Evolutionary conservation across 2,888 invertebrate species (phyloP).

Genomic region (Thalpophila matura): DNA sequence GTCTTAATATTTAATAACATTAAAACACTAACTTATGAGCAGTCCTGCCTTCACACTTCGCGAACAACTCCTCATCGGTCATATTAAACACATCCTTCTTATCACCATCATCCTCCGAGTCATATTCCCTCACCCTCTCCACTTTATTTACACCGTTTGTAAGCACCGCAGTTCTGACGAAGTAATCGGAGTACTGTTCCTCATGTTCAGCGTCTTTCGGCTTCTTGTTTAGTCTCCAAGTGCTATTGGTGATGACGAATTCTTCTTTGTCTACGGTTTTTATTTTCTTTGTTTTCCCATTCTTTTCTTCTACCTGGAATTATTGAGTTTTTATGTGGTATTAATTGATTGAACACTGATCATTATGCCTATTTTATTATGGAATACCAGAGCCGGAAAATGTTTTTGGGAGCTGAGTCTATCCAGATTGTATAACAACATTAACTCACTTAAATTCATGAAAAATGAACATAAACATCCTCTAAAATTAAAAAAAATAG

Average conservation of each 20-base stretch:
- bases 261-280: constrained; percentile 76
- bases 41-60: constrained; percentile 95
- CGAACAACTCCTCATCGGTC: constrained; percentile 95
- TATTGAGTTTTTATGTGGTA: not conserved
- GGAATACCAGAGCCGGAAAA: too few relatives aligned
- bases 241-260: constrained; percentile 83
- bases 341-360: not conserved
- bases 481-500: too few relatives aligned
- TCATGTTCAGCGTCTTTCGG: constrained; percentile 62
- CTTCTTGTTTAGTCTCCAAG: constrained; percentile 80
- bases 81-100: constrained; percentile 81
- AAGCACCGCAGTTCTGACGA: constrained; percentile 81
- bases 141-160: constrained; percentile 75
- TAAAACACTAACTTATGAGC: constrained; percentile 93
- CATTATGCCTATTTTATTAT: too few relatives aligned
- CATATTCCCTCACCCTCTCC: constrained; percentile 73
- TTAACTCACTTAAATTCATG: too few relatives aligned
- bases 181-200: constrained; percentile 80
- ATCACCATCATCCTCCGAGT: constrained; percentile 71
- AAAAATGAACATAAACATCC: too few relatives aligned
- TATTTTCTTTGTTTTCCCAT: constrained; percentile 85
- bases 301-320: constrained; percentile 80
- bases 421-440: too few relatives aligned
- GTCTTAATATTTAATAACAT: not conserved
- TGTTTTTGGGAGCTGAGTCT: too few relatives aligned